Base-by-base conservation (phyloP, 2,888 invertebrate genomes). In the Leistus spinibarbis region DNA sequence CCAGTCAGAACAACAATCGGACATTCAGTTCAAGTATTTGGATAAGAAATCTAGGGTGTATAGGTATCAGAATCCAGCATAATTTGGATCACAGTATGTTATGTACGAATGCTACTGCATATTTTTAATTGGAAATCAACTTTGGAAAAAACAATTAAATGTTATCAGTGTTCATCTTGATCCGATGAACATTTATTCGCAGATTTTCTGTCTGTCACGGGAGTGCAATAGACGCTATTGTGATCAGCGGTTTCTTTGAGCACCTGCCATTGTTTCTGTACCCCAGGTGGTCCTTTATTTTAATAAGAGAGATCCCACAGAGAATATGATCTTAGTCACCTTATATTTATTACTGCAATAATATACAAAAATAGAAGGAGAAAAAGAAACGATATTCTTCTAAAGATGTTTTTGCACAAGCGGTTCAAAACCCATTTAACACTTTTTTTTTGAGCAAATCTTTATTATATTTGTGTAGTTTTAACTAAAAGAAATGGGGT, bases 241-340 rank as follows among this genome's bases (percentile, higher is more conserved):
- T 68, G 40, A 57, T 27, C 62, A 54, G 54, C 68, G 68, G 70
- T 40, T 16, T 53, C 54, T 70, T 70, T 70, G 70, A 70, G 53
- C 70, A 62, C 20, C 20, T 70, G 62, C 63, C 62, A 70, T 70
- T 70, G 70, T 70, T 27, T 70, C 20, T 23, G 20, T 40, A 3
- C 69, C 63, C 20, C 70, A 70, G 70, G 70, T 70, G 70, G 70
- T 22, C 70, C 5, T n/a, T 57, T 23, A 24, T 10, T 69, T 62
- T 20, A 63, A 5, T 0, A n/a, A 17, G 56, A 10, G 4, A 27
- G 27, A 27, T 27, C 9, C 5, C 27, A 27, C 27, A 27, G 9
- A 27, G 27, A 27, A 7, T 7, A 27, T 7, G 27, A 27, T 27
- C 9, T 9, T 7, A 27, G 9, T n/a, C n/a, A n/a, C n/a, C n/a